Base-by-base conservation (phyloP, 2,113 vertebrate species). In the Noturus placidus region DNA sequence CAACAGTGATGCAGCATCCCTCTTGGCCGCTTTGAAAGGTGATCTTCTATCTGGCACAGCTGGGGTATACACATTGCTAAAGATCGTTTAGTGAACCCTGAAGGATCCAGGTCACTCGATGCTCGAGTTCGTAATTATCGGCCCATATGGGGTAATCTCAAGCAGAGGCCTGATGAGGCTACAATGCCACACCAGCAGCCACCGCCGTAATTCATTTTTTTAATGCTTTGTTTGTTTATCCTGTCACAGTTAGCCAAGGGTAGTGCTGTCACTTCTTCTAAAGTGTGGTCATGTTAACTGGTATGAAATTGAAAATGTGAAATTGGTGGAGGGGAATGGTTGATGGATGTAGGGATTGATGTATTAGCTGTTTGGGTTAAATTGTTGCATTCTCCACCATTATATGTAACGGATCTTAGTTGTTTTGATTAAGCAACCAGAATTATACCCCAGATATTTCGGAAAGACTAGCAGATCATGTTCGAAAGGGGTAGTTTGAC, bases 51-150 rank as follows among this genome's bases (percentile, higher is more conserved):
- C 63, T 50, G 50, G 84, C 87, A 89, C 92, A 93, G 91, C 91
- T 93, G 92, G 82, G 83, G 70, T 38, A 52, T 65, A 84, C 70
- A 74, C 84, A 88, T 86, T 69, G 65, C 89, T 87, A 89, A 89
- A 85, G 85, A 83, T 88, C 87, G 42, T 86, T 92, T 87, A 88
- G 89, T 61, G 67, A 90, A 90, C 87, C 82, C 86, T 88, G 87
- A 91, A 89, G 86, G 87, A 92, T 89, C 86, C 80, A 74, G 86
- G 89, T 90, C 87, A 85, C 61, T 57, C 67, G 79, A 57, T 67
- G 57, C 78, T 84, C 61, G 56, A 79, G 88, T 81, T 61, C 89
- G 89, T 91, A 92, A 93, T 91, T 92, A 90, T 83, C 74, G 11
- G 70, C 82, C 89, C 89, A 91, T 88, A 90, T 91, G 91, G 88